These are phyloP conservation scores for Leistus spinibarbis DNA, from an alignment of 2,888 invertebrate genomes.

Conservation along the genomic window DNA sequence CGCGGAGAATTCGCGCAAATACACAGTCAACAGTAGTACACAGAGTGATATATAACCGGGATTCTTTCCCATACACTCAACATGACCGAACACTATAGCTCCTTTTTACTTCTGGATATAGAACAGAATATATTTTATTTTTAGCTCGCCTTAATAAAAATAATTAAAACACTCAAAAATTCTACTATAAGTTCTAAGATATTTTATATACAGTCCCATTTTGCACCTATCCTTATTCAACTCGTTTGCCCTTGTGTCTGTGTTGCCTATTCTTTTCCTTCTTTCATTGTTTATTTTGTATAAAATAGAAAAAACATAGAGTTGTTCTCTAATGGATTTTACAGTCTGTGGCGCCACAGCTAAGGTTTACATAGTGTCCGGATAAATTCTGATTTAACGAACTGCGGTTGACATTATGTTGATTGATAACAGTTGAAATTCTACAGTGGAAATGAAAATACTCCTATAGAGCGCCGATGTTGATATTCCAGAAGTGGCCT, in stretches of 20 bases:
- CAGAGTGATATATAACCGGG: too few species aligned
- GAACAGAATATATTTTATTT: too few species aligned
- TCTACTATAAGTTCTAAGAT: too few species aligned
- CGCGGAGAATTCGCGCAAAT: neutral
- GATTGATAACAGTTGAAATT: neutral
- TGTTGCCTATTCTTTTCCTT: neutral
- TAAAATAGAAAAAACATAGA: neutral
- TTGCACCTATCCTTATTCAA: conserved; percentile 18
- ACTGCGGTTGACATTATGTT: neutral
- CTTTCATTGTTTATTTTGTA: neutral
- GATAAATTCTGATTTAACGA: neutral
- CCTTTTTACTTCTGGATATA: too few species aligned
- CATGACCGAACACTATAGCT: too few species aligned
- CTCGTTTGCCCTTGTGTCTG: neutral
- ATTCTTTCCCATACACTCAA: too few species aligned
- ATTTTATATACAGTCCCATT: neutral
- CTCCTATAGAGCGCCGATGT: neutral
- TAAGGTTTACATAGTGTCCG: neutral
- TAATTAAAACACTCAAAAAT: neutral
- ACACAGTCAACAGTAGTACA: too few species aligned
- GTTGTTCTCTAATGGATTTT: neutral
- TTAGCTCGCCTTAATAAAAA: too few species aligned
- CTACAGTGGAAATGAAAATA: neutral
- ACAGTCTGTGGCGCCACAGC: neutral
- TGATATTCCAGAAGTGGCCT: neutral